Conservation (phyloP, 2,797 vertebrate genomes). For the Sebastes glaucus region DNA sequence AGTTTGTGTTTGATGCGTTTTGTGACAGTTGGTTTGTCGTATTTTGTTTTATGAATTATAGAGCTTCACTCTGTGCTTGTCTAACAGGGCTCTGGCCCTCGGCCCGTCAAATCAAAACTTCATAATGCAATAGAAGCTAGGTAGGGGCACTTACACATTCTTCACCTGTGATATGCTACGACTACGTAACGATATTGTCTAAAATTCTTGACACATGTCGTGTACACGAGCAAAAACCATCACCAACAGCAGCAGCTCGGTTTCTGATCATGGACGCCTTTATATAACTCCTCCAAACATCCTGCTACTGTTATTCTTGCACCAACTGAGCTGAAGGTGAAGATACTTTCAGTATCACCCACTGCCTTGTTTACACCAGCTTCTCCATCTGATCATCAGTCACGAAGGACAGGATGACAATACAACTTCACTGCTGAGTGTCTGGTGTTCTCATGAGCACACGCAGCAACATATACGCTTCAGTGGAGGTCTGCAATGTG, state of each 20-base stretch:
- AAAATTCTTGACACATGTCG: neutral
- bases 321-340: neutral
- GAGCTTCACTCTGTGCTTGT: no score
- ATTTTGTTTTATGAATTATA: no score
- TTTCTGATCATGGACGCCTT: neutral
- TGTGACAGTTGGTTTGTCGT: no score
- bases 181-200: neutral
- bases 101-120: neutral
- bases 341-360: neutral
- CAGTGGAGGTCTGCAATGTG: neutral
- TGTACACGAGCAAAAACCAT: neutral
- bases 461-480: neutral
- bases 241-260: neutral
- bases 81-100: no score
- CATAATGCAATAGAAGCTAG: neutral
- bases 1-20: no score
- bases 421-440: neutral
- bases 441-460: neutral
- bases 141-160: neutral
- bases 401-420: neutral
- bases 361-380: neutral
- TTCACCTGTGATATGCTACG: neutral
- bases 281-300: neutral
- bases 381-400: neutral
- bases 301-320: neutral